A percentile compares a stretch with the other conserved stretches of the same genome.
Evolutionary conservation across 2,113 vertebrate species (phyloP).

Genomic region (Sus scrofa): DNA sequence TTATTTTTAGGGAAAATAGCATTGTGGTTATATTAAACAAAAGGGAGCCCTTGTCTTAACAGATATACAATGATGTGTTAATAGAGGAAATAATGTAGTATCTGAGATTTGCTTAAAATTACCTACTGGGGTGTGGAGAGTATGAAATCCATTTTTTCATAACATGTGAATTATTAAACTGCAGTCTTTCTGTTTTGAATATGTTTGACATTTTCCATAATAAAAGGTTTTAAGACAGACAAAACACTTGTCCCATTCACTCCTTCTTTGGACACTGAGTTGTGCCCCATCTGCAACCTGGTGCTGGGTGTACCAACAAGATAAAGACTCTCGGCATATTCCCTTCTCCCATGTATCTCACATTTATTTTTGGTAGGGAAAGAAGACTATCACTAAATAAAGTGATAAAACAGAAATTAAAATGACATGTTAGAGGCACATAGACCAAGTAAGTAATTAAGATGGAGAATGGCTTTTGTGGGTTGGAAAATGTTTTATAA

Average conservation of each 20-base stretch:
- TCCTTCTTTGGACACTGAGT: not conserved
- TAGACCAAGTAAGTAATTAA: not conserved
- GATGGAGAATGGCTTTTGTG: not conserved
- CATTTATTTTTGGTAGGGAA: not conserved
- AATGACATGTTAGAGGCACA: not conserved
- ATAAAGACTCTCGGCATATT: not conserved
- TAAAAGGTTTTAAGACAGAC: conserved; percentile 1
- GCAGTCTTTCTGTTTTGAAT: not conserved
- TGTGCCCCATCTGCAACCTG: no score
- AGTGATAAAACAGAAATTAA: not conserved
- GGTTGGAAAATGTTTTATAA: not conserved
- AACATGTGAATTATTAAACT: not conserved
- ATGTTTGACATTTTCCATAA: conserved; percentile 3
- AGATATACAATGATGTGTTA: not conserved
- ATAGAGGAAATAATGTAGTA: not conserved
- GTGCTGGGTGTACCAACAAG: not conserved
- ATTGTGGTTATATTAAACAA: conserved; percentile 29
- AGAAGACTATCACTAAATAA: not conserved
- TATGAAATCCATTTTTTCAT: not conserved
- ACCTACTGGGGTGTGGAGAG: not conserved
- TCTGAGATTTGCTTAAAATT: conserved; percentile 37
- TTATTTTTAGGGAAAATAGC: conserved; percentile 15
- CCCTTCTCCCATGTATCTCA: not conserved
- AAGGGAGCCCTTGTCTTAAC: not conserved
- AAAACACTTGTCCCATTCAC: not conserved